Conservation (phyloP, 2,888 invertebrate genomes). For the Lepidochitona cinerea region DNA sequence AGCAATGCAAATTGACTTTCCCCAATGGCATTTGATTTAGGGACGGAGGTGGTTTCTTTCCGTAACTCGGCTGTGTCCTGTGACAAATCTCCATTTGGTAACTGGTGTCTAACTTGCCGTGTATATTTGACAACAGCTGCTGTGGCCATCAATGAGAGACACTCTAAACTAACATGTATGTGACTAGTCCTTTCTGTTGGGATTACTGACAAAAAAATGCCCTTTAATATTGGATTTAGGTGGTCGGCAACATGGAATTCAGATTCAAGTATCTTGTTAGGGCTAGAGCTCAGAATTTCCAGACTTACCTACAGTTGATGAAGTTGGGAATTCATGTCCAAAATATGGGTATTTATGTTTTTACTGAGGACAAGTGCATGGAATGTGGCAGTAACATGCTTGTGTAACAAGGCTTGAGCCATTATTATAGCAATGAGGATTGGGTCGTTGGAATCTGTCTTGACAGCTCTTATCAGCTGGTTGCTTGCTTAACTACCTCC, state of each 20-base stretch:
- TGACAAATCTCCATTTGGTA: not conserved
- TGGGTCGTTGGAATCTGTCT: not conserved
- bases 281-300: not conserved
- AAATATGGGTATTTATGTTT: not conserved
- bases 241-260: not conserved
- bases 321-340: not conserved
- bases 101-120: not conserved
- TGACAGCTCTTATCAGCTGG: not conserved
- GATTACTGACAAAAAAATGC: not conserved
- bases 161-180: not conserved
- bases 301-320: not conserved
- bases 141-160: not conserved
- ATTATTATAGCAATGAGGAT: not conserved
- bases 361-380: not conserved
- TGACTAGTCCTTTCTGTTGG: not conserved
- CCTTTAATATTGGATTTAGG: not conserved
- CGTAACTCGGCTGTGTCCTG: not conserved
- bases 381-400: not conserved
- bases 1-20: not conserved
- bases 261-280: not conserved
- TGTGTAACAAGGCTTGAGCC: not conserved
- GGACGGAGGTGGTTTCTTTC: not conserved
- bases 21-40: not conserved
- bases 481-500: not conserved
- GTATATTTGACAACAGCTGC: not conserved